These are phyloP conservation scores for Megastigmus dorsalis DNA, from an alignment of 2,888 invertebrate genomes.

Conservation along the genomic window DNA sequence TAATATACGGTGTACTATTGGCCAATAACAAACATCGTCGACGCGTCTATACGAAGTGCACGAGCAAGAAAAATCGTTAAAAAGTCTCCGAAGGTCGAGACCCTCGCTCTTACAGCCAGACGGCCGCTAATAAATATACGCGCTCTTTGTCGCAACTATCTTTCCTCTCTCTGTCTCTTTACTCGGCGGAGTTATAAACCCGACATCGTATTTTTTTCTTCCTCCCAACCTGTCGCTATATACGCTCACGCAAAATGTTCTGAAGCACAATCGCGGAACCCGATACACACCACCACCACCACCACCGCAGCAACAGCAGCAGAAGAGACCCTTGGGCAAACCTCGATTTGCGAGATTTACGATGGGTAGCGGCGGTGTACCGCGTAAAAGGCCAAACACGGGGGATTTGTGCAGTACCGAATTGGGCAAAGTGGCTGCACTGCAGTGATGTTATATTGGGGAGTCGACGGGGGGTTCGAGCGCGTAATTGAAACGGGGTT, in stretches of 20 bases:
- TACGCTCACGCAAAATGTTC: no score
- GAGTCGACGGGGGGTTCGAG: constrained; percentile 32
- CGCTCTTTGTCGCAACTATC: no score
- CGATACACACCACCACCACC: not conserved
- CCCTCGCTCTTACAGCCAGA: constrained; percentile 17
- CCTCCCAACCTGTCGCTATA: not conserved
- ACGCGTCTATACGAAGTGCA: no score
- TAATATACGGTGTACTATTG: no score
- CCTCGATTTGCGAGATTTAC: constrained; percentile 63
- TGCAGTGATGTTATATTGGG: no score
- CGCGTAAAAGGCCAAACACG: no score
- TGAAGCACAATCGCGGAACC: constrained; percentile 21
- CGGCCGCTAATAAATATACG: constrained; percentile 21
- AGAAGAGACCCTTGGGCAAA: no score
- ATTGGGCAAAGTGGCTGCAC: constrained; percentile 64
- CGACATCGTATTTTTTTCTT: constrained; percentile 26
- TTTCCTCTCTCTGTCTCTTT: not conserved
- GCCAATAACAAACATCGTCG: no score
- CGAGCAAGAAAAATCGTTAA: constrained; percentile 29
- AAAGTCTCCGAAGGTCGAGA: constrained; percentile 31
- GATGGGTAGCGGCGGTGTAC: constrained; percentile 46
- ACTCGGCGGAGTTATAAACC: not conserved
- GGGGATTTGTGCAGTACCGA: no score
- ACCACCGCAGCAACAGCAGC: no score
- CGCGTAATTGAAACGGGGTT: constrained; percentile 10